Evolutionary conservation across 2,797 vertebrate genomes (phyloP).

Genomic region (Alectoris magna): DNA sequence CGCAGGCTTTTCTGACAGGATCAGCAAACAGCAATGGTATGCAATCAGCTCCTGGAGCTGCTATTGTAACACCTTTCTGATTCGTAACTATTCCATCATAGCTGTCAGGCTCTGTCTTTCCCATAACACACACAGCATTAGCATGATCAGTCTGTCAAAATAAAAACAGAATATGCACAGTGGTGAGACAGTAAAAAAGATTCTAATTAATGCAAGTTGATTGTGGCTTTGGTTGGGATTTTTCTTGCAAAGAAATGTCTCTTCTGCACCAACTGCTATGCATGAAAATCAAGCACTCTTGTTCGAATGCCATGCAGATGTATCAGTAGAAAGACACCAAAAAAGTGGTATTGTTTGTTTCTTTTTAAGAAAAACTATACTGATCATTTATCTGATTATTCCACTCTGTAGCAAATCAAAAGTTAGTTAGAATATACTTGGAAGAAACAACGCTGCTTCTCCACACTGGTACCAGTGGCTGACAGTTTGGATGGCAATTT

Average conservation of each 20-base stretch:
- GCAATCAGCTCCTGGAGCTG: slow-evolving; percentile 94
- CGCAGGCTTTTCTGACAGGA: slow-evolving; percentile 87
- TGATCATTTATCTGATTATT: neutral
- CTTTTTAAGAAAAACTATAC: neutral
- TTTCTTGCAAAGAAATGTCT: neutral
- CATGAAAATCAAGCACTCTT: neutral
- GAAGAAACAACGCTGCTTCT: neutral
- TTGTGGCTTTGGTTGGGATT: neutral
- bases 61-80: slow-evolving; percentile 83
- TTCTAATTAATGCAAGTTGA: neutral
- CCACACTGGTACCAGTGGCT: neutral
- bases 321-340: neutral
- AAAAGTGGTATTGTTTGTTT: neutral
- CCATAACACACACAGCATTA: slow-evolving; percentile 86
- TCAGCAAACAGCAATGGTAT: slow-evolving; percentile 93
- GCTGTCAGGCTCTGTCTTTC: slow-evolving; percentile 82
- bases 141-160: slow-evolving; percentile 86
- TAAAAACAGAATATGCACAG: neutral
- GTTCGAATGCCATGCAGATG: neutral
- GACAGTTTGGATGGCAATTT: neutral
- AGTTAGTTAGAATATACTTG: neutral
- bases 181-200: neutral
- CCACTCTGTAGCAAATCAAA: neutral
- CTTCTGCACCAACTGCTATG: neutral
- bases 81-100: slow-evolving; percentile 92